Conservation (phyloP, 2,888 invertebrate genomes). For the Noctua comes region DNA sequence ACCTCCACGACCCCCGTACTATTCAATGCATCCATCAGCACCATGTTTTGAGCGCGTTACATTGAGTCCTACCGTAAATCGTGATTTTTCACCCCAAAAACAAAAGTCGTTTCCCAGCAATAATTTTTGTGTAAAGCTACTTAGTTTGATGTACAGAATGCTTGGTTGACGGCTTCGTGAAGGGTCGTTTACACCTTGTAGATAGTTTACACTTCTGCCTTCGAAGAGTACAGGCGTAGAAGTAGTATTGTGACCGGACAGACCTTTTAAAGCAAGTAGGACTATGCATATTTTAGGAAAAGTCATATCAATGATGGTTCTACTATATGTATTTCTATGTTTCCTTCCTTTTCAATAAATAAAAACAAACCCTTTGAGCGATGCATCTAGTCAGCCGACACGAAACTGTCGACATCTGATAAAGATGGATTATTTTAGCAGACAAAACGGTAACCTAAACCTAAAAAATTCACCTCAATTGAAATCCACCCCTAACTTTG, state of each 20-base stretch:
- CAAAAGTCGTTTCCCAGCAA: too few relatives aligned
- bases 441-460: slow-evolving; percentile 40
- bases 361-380: slow-evolving; percentile 19
- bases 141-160: neutral
- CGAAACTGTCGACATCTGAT: slow-evolving; percentile 51
- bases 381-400: slow-evolving; percentile 58
- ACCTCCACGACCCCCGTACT: too few relatives aligned
- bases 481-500: neutral
- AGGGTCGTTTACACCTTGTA: neutral
- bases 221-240: too few relatives aligned
- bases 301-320: neutral
- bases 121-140: too few relatives aligned
- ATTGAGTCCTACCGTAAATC: too few relatives aligned
- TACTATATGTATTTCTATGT: neutral
- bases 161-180: neutral
- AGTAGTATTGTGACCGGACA: neutral
- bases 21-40: too few relatives aligned
- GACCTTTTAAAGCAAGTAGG: neutral
- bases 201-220: neutral
- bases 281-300: neutral
- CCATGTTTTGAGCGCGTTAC: too few relatives aligned
- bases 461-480: neutral
- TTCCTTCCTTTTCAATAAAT: neutral
- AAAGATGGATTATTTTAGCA: slow-evolving; percentile 60
- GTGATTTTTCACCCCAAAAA: too few relatives aligned